phyloP scores from a whole-genome alignment of 2,797 vertebrate genomes.

The Paedocypris micromegethes region DNA sequence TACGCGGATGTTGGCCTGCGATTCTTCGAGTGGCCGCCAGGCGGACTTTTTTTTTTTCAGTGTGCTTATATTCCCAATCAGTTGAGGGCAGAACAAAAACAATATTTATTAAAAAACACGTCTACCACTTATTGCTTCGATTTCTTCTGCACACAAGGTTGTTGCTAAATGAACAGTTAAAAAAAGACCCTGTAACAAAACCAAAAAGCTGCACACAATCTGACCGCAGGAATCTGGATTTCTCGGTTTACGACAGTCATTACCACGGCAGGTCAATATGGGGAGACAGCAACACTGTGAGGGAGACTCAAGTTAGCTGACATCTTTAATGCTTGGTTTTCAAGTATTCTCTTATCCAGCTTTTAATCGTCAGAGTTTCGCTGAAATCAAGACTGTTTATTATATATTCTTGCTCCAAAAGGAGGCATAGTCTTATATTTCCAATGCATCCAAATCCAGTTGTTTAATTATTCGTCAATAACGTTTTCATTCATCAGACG shows the following conservation, averaged over 20 bases:
- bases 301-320: slow-evolving; percentile 42
- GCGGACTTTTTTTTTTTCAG: slow-evolving; percentile 29
- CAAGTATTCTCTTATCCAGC: slow-evolving; percentile 14
- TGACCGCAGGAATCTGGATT: slow-evolving; percentile 56
- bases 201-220: slow-evolving; percentile 50
- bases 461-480: too few relatives aligned
- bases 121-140: slow-evolving; percentile 75
- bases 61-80: slow-evolving; percentile 56
- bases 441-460: too few relatives aligned
- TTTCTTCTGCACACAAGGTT: slow-evolving; percentile 67
- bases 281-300: slow-evolving; percentile 50
- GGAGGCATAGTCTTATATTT: too few relatives aligned
- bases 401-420: too few relatives aligned
- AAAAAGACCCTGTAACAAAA: slow-evolving; percentile 69
- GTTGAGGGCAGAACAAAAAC: slow-evolving; percentile 52
- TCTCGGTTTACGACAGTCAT: slow-evolving; percentile 55
- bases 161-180: slow-evolving; percentile 59
- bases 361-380: neutral
- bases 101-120: slow-evolving; percentile 49
- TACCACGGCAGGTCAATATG: slow-evolving; percentile 52
- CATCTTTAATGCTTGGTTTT: slow-evolving; percentile 13
- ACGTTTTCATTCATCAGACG: too few relatives aligned
- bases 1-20: slow-evolving; percentile 54
- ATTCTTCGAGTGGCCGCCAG: slow-evolving; percentile 44
- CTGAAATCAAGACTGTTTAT: too few relatives aligned